Evolutionary conservation across 2,888 invertebrate species (phyloP).

Genomic region (Nomada goodeniana): DNA sequence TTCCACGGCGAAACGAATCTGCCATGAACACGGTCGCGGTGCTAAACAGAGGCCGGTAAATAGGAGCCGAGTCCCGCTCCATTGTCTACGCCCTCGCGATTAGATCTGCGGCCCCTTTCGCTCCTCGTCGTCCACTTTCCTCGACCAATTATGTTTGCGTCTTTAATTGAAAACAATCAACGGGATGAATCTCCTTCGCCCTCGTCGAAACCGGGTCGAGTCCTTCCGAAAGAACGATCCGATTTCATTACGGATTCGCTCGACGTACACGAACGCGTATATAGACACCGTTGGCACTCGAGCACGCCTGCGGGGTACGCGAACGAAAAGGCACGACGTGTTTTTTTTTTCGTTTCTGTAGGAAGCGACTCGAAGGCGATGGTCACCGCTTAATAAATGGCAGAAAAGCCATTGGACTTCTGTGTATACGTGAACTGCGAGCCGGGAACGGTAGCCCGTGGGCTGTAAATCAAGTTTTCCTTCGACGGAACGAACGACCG

Average conservation of each 20-base stretch:
- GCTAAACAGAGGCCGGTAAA: conserved; percentile 65
- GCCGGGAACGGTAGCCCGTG: conserved; percentile 49
- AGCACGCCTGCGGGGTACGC: background rate
- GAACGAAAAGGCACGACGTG: background rate
- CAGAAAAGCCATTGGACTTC: conserved; percentile 22
- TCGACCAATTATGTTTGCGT: conserved; percentile 62
- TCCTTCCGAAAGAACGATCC: background rate
- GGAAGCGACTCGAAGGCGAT: background rate
- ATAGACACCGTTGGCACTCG: background rate
- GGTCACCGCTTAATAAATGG: conserved; percentile 8
- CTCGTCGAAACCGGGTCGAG: conserved; percentile 8
- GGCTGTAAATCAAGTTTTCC: conserved; percentile 69
- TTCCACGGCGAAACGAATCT: conserved; percentile 77
- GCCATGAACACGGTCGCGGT: conserved; percentile 77
- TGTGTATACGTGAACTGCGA: background rate
- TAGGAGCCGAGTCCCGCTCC: conserved; percentile 72
- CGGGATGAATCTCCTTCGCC: conserved; percentile 35
- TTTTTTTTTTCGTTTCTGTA: background rate
- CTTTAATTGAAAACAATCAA: conserved; percentile 69
- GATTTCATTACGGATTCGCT: conserved; percentile 13
- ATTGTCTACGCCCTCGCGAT: conserved; percentile 78
- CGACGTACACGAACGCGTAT: background rate
- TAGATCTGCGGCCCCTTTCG: conserved; percentile 59
- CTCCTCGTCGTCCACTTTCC: conserved; percentile 32
- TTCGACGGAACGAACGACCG: conserved; percentile 58